Evolutionary conservation across 2,888 invertebrate species (phyloP).

Genomic region (Athalia circularis): DNA sequence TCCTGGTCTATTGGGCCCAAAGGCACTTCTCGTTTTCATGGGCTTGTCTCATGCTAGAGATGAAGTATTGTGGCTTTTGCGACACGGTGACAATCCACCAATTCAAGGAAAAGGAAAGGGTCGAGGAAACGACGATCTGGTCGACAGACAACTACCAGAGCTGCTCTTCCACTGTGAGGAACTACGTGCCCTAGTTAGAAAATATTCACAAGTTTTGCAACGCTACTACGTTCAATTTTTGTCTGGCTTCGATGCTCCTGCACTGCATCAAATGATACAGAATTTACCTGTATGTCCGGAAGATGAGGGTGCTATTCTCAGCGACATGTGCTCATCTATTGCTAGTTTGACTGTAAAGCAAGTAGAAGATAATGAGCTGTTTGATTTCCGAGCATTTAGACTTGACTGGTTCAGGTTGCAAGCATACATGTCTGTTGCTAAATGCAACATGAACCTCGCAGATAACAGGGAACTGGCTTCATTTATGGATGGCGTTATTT

Average conservation of each 20-base stretch:
- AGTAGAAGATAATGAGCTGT: slow-evolving; percentile 96
- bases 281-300: slow-evolving; percentile 91
- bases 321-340: slow-evolving; percentile 93
- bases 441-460: slow-evolving; percentile 85
- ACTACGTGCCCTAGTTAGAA: slow-evolving; percentile 92
- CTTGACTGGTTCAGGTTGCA: slow-evolving; percentile 98
- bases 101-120: slow-evolving; percentile 87
- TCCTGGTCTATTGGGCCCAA: slow-evolving; percentile 97
- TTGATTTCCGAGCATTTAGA: slow-evolving; percentile 96
- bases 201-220: slow-evolving; percentile 98
- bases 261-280: slow-evolving; percentile 89
- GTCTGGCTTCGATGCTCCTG: slow-evolving; percentile 95
- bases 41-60: slow-evolving; percentile 96
- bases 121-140: slow-evolving; percentile 92
- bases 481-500: slow-evolving; percentile 95
- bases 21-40: slow-evolving; percentile 97
- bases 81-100: slow-evolving; percentile 98
- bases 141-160: slow-evolving; percentile 97
- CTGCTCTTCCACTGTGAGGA: slow-evolving; percentile 99
- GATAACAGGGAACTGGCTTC: slow-evolving; percentile 92
- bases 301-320: slow-evolving; percentile 95
- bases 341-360: slow-evolving; percentile 92
- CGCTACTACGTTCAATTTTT: slow-evolving; percentile 98
- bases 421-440: slow-evolving; percentile 91
- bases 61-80: slow-evolving; percentile 96